Base-by-base conservation (phyloP, 2,113 vertebrate genomes). In the Scomber scombrus region DNA sequence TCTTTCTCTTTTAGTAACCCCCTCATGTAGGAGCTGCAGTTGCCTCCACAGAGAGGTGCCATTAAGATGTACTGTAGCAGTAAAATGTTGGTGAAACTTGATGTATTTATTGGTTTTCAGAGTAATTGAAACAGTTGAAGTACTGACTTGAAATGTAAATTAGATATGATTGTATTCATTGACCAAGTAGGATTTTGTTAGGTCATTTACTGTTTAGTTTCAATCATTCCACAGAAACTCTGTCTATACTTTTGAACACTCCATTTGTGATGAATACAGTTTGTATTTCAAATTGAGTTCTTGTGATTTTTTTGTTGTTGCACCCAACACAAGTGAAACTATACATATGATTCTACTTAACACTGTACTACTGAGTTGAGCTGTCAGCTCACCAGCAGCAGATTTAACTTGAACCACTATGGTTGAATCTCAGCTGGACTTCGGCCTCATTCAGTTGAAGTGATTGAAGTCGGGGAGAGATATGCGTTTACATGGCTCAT, bases 341-440 rank as follows among this genome's bases (percentile, higher is more conserved):
- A 49, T 15, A 26, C 23, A 26, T 57, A 56, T 10, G 31, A 5
- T 57, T 10, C 5, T 49, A 23, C n/a, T 16, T 11, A 26, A 15
- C 19, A 16, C 15, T 58, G 49, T 45, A 26, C 67, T 10, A 5
- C 6, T 15, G 18, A 49, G 13, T 29, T n/a, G 21, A n/a, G 12
- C 34, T 45, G 4, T 45, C 45, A 34, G 5, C 3, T 52, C 4
- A 40, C 13, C 23, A 70, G 52, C 23, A 62, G 21, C 10, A 52
- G n/a, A 19, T 57, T 67, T 49, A 1, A 62, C 3, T 29, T 45
- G 5, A 63, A 54, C 19, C 23, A 13, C 54, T 29, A 16, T 19
- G 14, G 1, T 57, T 54, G 4, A 34, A n/a, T 57, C 31, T 43
- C 23, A 58, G 10, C 56, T 86, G 88, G 85, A 92, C 90, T 92